Base-by-base conservation (phyloP, 2,888 invertebrate genomes). In the Eupithecia inturbata region DNA sequence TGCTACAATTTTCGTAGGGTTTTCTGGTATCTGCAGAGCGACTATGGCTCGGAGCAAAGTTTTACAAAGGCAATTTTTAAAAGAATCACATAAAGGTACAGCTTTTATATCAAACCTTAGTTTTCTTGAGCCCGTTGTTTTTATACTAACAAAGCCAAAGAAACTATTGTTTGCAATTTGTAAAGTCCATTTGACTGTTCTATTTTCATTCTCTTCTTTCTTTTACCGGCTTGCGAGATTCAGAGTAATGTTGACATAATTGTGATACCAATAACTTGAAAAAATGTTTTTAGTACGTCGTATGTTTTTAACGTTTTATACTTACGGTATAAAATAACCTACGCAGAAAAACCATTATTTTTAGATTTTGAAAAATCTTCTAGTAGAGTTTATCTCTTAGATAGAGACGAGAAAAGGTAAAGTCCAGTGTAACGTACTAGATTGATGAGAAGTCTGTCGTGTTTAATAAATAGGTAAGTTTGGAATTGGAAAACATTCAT, bases 241-340 rank as follows among this genome's bases (percentile, higher is more conserved):
- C 82, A 77, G 81, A 79, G 81, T 80, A 81, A 83, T 82, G 82
- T 84, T 82, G 83, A 83, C 81, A 84, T 83, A 84, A 85, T 53
- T 22, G 3, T 53, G n/a, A 7, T 53, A 53, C n/a, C 12, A 12
- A 49, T 39, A 12, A 39, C 36, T 7, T 36, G 0, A 39, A 39
- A 36, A 36, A 36, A n/a, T n/a, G n/a, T n/a, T n/a, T n/a, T n/a
- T n/a, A n/a, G n/a, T n/a, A n/a, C n/a, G n/a, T n/a, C n/a, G n/a
- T 5, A 31, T 31, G 2, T 4, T 31, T 5, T 31, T 4, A 31
- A 31, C 31, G 31, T 31, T 31, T 31, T 31, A 31, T 31, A 5
- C 31, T 39, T 14, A 39, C 4, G 41, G 41, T 45, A 19, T 45
- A 5, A 45, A 19, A 45, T 45, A 41, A 16, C 41, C 14, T 14